Base-by-base conservation (phyloP, 2,113 vertebrate species). In the Leptobrachium ailaonicum region DNA sequence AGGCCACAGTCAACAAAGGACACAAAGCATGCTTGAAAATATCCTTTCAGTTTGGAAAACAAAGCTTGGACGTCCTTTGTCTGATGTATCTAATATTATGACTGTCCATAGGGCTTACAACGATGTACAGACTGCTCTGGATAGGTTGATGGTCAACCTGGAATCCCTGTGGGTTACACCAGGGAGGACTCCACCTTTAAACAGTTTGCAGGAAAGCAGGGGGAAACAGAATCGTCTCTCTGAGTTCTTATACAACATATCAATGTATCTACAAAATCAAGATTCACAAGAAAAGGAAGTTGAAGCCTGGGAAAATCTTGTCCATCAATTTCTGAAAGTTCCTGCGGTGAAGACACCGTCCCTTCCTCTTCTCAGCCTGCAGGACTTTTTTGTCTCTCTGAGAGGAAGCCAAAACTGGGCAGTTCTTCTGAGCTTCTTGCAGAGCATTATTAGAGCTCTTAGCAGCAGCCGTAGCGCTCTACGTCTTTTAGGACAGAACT, bases 401-500 rank as follows among this genome's bases (percentile, higher is more conserved):
- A 89, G 95, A 85, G 95, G 95, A 72, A 96, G 95, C 82, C 92
- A 88, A 0, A 94, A 95, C 85, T 95, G 92, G 95, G 93, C 95
- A 82, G 89, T 90, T 82, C 82, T 96, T 42, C 87, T 96, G 64
- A 92, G 92, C 32, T 83, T 95, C 40, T 84, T 95, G 62, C 93
- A 95, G 83, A 92, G 92, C 77, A 83, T 95, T 2, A 83, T 95
- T 76, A 90, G 87, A 14, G 84, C 95, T 2, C 86, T 91, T 5
- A 91, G 94, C 83, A 90, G 88, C 60, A 93, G 94, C 80, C 90
- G 94, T 73, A 89, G 78, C 14, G 89, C 93, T 44, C 72, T 92
- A 74, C 86, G 90, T 41, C 92, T 95, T 76, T 81, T 95, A 32
- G 90, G 88, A n/a, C 94, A 95, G 87, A 94, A 95, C 88, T 94